Evolutionary conservation across 2,888 invertebrate species (phyloP).

Genomic region (Micropterix aruncella): DNA sequence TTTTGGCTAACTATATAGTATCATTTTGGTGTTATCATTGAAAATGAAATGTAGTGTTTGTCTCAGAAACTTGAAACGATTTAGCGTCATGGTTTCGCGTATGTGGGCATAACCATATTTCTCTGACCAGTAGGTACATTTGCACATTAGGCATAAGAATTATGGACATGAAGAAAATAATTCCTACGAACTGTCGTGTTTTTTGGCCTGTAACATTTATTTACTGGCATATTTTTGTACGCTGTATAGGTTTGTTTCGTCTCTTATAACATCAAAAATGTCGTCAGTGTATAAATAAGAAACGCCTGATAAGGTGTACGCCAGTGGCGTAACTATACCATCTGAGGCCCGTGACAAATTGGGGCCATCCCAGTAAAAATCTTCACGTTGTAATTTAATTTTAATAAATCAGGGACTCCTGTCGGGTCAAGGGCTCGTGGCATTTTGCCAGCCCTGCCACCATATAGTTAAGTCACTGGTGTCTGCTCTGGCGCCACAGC

Average conservation of each 20-base stretch:
- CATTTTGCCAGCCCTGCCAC: no score
- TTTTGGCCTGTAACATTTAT: slow-evolving; percentile 7
- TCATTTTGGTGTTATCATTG: slow-evolving; percentile 10
- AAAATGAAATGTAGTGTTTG: slow-evolving; percentile 11
- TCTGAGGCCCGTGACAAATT: no score
- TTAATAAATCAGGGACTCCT: no score
- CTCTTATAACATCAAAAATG: slow-evolving; percentile 6
- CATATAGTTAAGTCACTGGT: no score
- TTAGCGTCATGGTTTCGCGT: slow-evolving; percentile 9
- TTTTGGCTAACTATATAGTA: slow-evolving; percentile 6
- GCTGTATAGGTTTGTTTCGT: slow-evolving; percentile 7
- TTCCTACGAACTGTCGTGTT: slow-evolving; percentile 10
- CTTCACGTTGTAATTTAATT: no score
- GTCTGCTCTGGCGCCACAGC: no score
- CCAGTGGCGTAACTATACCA: no score
- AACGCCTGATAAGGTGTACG: slow-evolving; percentile 2
- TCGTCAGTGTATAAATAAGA: slow-evolving; percentile 10
- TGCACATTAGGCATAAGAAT: slow-evolving; percentile 10
- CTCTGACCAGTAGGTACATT: slow-evolving; percentile 7
- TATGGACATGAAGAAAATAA: slow-evolving; percentile 11
- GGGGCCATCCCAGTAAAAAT: no score
- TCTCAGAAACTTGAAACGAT: slow-evolving; percentile 10
- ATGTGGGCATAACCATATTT: no score
- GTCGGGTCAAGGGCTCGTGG: no score
- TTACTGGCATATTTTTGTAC: slow-evolving; percentile 7